phyloP scores from a whole-genome alignment of 2,888 invertebrate genomes.

The Amphipyra tragopoginis region DNA sequence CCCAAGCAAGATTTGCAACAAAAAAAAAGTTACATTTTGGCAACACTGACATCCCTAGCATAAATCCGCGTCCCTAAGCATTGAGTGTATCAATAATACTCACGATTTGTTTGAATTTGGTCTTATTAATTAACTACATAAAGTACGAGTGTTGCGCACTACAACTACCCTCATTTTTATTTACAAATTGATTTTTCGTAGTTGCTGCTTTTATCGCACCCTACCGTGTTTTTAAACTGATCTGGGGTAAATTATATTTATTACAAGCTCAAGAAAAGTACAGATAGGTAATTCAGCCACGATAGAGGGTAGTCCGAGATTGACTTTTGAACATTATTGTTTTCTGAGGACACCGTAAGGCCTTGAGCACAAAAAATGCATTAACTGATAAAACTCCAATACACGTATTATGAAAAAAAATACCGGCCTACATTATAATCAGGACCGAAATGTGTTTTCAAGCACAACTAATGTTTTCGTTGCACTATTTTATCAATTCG shows the following conservation, averaged over 20 bases:
- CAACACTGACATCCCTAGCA: slow-evolving; percentile 73
- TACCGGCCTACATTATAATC: too few species aligned
- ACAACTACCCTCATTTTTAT: slow-evolving; percentile 51
- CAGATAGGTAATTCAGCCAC: too few species aligned
- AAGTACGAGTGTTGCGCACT: slow-evolving; percentile 66
- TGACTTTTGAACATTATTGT: too few species aligned
- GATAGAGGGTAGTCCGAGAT: too few species aligned
- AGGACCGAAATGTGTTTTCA: too few species aligned
- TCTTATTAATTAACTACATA: slow-evolving; percentile 88
- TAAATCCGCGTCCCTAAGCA: slow-evolving; percentile 67
- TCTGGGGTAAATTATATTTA: background rate
- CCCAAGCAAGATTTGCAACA: background rate
- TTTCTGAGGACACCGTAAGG: too few species aligned
- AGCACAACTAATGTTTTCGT: too few species aligned
- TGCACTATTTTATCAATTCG: too few species aligned
- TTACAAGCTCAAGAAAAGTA: too few species aligned
- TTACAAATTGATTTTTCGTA: slow-evolving; percentile 44
- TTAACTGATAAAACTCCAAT: too few species aligned
- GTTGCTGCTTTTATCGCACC: slow-evolving; percentile 16
- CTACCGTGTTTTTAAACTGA: background rate
- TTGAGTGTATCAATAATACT: slow-evolving; percentile 87
- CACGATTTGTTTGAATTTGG: slow-evolving; percentile 86
- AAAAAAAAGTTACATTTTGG: background rate
- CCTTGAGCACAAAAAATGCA: too few species aligned
- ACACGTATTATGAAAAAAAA: too few species aligned